Base-by-base conservation (phyloP, 92 coral and sea anemone species). In the Parazoanthus swiftii region DNA sequence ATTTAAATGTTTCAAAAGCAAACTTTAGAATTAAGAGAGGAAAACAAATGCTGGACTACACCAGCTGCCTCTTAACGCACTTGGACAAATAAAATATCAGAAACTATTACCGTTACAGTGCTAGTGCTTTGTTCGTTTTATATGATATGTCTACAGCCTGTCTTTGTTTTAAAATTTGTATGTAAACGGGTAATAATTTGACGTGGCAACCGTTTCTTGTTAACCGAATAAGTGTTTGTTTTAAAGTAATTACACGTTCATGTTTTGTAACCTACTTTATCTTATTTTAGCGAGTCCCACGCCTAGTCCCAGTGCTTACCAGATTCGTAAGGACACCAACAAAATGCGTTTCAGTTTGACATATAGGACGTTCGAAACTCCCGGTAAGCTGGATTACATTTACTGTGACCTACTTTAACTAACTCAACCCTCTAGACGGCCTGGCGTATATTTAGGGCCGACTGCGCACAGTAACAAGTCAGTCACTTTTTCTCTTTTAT, bases 301-400 rank as follows among this genome's bases (percentile, higher is more conserved):
- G 18, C 92, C 92, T 72, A 80, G 92, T 36, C 92, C 92, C 3
- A 86, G 86, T 44, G 78, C 89, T 2, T 90, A 90, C n/a, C 51
- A 54, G 70, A 80, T 80, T 80, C 85, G 44, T 10, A 80, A 56
- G n/a, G 46, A 58, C 73, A 35, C 14, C 72, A 80, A 80, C 71
- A 54, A 80, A 80, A 80, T 80, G 85, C 3, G 4, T 36, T 80
- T 80, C 71, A 90, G 89, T 73, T 85, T 90, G 92, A 90, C 92
- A 21, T 86, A 86, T 87, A 50, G 89, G 78, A 36, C 89, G 21
- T 79, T 90, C 35, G 92, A 90, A 71, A 51, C 73, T 11, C 77
- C 77, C 78, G 92, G 92, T 90, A 85, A 36, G 85, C 44, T 56
- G 18, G 42, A 46, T 6, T 48, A 35, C 29, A 15, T 36, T 23